Evolutionary conservation across 2,797 vertebrate genomes (phyloP), one percentile per base, ranked within the genome.

Genomic region (Hoplostethus atlanticus): DNA sequence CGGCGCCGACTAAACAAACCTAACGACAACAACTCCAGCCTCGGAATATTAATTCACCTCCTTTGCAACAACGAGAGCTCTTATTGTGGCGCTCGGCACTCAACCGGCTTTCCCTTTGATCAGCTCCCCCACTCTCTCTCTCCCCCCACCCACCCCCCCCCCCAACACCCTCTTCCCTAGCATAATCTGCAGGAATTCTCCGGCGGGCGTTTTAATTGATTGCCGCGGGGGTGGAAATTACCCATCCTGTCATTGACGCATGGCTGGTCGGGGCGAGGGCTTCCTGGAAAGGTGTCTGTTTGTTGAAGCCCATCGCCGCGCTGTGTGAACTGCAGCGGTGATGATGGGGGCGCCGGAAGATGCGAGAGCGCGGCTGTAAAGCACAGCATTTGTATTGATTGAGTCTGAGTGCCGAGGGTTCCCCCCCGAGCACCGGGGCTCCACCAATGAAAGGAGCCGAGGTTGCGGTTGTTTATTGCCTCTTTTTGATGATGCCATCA

Each of bases 401-500:
- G 73, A 73, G 71, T 84, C 78, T 73, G 79, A 88, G 81, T 79
- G 81, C 84, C 47, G 65, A 85, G 84, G 77, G 84, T 84, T 83
- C 72, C 71, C 77, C 79, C 73, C 67, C 3, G 63, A 80, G 88
- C 52, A 0, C 72, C 16, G 55, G 64, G 65, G 76, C 79, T 75
- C 81, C 75, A 62, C 84, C 84, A 83, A 76, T 83, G 72, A 84
- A 82, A 78, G 77, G 21, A 71, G 73, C 47, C 74, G 81, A 81
- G 76, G 83, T 64, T 66, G 77, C 75, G 70, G 82, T 84, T 85
- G 76, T 90, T 89, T 90, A 89, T 83, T 85, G 76, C 78, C 72
- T 84, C 57, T 69, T 83, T 89, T 74, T 91, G 87, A 93, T 83
- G 89, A 91, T 88, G 88, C 83, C 89, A 88, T 91, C 88, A 87